A percentile compares a stretch with the other conserved stretches of the same genome.
Evolutionary conservation across 2,113 vertebrate genomes (phyloP).

Genomic region (Nestor notabilis): DNA sequence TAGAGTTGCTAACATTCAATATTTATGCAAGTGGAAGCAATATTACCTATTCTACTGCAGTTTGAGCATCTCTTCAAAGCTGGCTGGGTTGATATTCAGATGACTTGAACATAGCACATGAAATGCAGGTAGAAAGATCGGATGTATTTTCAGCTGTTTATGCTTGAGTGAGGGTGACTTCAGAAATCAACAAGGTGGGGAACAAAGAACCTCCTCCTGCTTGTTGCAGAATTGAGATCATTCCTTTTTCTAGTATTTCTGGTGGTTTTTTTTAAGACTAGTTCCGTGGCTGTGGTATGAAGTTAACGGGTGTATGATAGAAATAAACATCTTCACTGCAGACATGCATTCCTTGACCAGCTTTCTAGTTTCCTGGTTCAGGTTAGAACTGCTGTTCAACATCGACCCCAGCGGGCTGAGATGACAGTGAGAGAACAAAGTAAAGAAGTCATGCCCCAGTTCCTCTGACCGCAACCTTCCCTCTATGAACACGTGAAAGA

Average conservation of each 20-base stretch:
- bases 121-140: background rate
- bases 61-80: background rate
- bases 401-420: background rate
- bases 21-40: background rate
- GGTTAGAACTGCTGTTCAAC: background rate
- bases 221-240: background rate
- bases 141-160: background rate
- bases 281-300: background rate
- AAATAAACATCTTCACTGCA: background rate
- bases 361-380: background rate
- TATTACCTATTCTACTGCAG: background rate
- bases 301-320: background rate
- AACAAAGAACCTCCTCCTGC: background rate
- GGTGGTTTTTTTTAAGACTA: background rate
- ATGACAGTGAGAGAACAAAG: slow-evolving; percentile 2
- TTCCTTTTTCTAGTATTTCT: background rate
- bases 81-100: background rate
- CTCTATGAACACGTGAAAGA: background rate
- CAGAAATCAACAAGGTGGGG: background rate
- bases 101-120: accelerated
- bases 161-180: background rate
- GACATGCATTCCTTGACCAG: background rate
- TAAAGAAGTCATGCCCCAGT: slow-evolving; percentile 15
- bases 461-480: background rate
- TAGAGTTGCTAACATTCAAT: background rate